phyloP scores from a whole-genome alignment of 1,140 invertebrate species.

The Drosophila ananassae region DNA sequence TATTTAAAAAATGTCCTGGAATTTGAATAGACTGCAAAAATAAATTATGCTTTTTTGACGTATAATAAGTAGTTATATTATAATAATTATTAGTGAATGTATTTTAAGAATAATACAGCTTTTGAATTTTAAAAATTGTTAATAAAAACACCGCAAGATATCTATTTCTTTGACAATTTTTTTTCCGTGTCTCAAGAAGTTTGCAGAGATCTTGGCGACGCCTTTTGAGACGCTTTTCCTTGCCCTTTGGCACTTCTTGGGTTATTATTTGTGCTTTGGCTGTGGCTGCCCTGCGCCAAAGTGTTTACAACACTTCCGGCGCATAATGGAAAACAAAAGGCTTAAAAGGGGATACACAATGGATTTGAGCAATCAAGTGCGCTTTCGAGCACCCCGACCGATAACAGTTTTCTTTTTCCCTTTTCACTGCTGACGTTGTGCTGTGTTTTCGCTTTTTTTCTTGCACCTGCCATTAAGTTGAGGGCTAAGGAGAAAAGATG shows the following conservation, averaged over 20 bases:
- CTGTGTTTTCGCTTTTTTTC: constrained; percentile 30
- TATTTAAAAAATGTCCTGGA: constrained; percentile 67
- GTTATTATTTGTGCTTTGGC: constrained; percentile 43
- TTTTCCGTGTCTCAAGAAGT: constrained; percentile 12
- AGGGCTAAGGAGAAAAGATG: constrained; percentile 29
- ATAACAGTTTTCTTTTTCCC: constrained; percentile 55
- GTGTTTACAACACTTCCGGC: constrained; percentile 82
- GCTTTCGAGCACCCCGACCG: constrained; percentile 71
- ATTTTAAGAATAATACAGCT: too few relatives aligned
- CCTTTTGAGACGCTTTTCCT: constrained; percentile 38
- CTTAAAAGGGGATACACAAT: constrained; percentile 81
- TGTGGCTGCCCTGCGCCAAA: constrained; percentile 45
- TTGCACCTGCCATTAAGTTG: constrained; percentile 69
- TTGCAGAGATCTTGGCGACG: constrained; percentile 20
- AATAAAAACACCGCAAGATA: too few relatives aligned
- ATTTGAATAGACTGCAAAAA: constrained; percentile 38
- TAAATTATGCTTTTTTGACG: neutral
- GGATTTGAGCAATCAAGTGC: constrained; percentile 81
- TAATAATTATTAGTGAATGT: too few relatives aligned
- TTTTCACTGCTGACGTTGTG: constrained; percentile 2
- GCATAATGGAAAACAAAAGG: constrained; percentile 81
- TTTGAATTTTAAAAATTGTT: too few relatives aligned
- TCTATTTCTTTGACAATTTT: neutral
- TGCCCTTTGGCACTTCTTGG: constrained; percentile 34
- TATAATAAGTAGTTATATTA: too few relatives aligned